phyloP scores from a whole-genome alignment of 2,113 vertebrate species.

The Sarotherodon lohbergeri region DNA sequence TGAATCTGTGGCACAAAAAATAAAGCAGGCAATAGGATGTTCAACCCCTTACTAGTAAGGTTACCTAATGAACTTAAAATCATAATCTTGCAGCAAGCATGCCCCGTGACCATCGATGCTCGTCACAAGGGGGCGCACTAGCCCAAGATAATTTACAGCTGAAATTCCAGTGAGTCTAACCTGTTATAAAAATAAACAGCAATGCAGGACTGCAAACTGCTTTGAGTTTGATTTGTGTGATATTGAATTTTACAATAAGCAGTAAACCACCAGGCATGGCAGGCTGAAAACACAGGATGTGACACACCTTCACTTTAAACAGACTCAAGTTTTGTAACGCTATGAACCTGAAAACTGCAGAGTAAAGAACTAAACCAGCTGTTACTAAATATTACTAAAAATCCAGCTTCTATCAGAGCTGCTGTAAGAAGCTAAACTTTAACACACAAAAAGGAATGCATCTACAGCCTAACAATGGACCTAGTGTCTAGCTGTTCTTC shows the following conservation, averaged over 20 bases:
- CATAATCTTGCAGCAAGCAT: background rate
- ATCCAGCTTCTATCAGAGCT: background rate
- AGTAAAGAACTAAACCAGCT: background rate
- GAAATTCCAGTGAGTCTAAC: background rate
- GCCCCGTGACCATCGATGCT: background rate
- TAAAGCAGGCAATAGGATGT: background rate
- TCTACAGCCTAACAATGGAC: background rate
- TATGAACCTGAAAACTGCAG: background rate
- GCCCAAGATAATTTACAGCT: background rate
- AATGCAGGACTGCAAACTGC: background rate
- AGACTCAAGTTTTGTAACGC: background rate
- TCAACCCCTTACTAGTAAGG: background rate
- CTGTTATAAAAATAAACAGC: background rate
- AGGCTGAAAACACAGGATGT: background rate
- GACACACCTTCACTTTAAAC: background rate
- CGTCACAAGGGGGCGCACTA: slow-evolving; percentile 28
- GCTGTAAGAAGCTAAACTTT: background rate
- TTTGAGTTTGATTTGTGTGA: background rate
- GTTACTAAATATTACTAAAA: background rate
- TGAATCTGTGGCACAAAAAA: background rate
- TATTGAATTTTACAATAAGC: background rate
- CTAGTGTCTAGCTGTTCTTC: background rate
- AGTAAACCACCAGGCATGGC: background rate
- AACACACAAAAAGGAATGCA: background rate
- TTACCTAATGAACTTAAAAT: background rate